Evolutionary conservation across 2,113 vertebrate genomes (phyloP), one percentile per base, ranked within the genome.

Genomic region (Pygoscelis antarcticus): DNA sequence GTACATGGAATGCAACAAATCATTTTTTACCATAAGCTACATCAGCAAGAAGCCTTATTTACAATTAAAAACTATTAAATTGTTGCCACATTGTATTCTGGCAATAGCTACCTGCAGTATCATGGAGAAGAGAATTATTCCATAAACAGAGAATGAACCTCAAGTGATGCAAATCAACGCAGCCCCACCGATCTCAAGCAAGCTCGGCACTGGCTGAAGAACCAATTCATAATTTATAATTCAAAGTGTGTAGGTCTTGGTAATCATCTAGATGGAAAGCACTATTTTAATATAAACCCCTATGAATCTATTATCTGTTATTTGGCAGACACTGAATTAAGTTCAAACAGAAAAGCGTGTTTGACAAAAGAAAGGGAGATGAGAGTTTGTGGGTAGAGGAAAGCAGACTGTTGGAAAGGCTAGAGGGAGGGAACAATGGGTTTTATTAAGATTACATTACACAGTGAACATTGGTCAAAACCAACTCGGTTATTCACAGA

Each of bases 241-340:
- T 96, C 72, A 55, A 92, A 83, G 68, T 70, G 52, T 81, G 58
- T 81, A 74, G 29, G n/a, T 66, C 55, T 81, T 68, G 21, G 64
- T 66, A 95, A 83, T 70, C 25, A 80, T 81, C 76, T 55, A 65
- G 79, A 89, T 93, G 60, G 57, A 93, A 94, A 65, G 19, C 20
- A 78, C 38, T 83, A 62, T 78, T 93, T 90, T 88, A 94, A 74
- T 85, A 93, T 68, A 83, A 94, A 93, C 51, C 62, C 58, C 54
- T 77, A n/a, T 57, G 40, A 95, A 87, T 85, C 52, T 72, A 72
- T 93, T 95, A 82, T 87, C 93, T 91, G 27, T 90, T 95, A 76
- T 86, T 86, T 90, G 74, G 27, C 62, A 93, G 79, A 54, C 80
- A 58, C 11, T 42, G 65, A 94, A 92, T 78, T 80, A 93, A 77